These are phyloP conservation scores for Leptoclinus maculatus DNA, from an alignment of 2,797 vertebrate species.

Conservation along the genomic window DNA sequence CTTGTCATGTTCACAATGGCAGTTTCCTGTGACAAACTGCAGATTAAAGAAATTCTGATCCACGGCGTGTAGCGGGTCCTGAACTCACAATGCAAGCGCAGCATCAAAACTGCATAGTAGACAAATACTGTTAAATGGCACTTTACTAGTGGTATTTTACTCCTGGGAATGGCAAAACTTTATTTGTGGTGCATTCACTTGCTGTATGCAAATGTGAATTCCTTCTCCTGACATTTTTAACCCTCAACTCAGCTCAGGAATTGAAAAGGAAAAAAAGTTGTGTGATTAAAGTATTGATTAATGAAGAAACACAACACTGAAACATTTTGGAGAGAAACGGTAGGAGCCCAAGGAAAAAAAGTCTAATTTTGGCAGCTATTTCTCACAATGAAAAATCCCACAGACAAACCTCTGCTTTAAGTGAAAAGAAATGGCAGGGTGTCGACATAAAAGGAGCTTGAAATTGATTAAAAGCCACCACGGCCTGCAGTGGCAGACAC, in stretches of 20 bases:
- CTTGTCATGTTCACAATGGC: slow-evolving; percentile 60
- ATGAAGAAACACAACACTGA: background rate
- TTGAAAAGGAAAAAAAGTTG: background rate
- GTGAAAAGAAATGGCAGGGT: background rate
- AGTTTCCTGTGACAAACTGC: slow-evolving; percentile 56
- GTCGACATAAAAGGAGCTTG: slow-evolving; percentile 1
- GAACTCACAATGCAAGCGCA: slow-evolving; percentile 43
- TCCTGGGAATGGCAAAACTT: background rate
- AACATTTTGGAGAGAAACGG: background rate
- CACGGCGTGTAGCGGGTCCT: slow-evolving; percentile 25
- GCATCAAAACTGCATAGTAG: slow-evolving; percentile 18
- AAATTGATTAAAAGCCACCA: slow-evolving; percentile 21
- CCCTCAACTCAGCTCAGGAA: background rate
- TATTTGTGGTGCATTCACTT: background rate
- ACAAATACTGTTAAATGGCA: slow-evolving; percentile 18
- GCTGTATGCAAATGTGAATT: background rate
- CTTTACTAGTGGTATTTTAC: background rate
- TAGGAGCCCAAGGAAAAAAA: background rate
- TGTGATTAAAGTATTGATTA: slow-evolving; percentile 10
- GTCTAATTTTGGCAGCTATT: slow-evolving; percentile 1
- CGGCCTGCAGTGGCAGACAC: background rate
- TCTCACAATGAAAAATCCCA: background rate
- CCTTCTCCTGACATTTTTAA: background rate
- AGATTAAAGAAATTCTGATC: slow-evolving; percentile 69
- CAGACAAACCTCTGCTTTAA: background rate